Base-by-base conservation (phyloP, 2,113 vertebrate genomes). In the Lamprotornis superbus region DNA sequence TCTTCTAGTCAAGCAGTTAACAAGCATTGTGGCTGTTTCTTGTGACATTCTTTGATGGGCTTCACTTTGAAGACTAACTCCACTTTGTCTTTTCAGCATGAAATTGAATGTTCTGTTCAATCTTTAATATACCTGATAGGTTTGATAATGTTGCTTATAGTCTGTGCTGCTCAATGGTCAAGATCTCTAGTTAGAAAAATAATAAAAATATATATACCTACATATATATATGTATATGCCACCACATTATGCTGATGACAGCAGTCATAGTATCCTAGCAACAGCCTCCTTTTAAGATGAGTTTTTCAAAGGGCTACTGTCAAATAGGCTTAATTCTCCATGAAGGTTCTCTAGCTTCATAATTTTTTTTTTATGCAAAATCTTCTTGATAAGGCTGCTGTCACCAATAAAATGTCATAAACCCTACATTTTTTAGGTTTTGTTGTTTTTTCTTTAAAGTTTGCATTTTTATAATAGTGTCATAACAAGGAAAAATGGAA, bases 201-300 rank as follows among this genome's bases (percentile, higher is more conserved):
- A 39, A 39, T 39, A 39, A 28, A 22, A 16, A 12, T 22, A 14
- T 10, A 50, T 23, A 31, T 15, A 22, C 21, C 47, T 77, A 42
- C n/a, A n/a, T 60, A 13, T n/a, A 13, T n/a, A 6, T 40, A 42
- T 57, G 10, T 39, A 44, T 42, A 39, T 1, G 9, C 73, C 14
- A 46, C 16, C 15, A 42, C 18, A 67, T 92, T 77, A 55, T 7
- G 1, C 50, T 77, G 78, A 85, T 83, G 82, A 47, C 46, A 77
- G 35, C 61, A 59, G 24, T 28, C 81, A 70, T 12, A 42, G 70
- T 95, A 77, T 90, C 94, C 44, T 95, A 95, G 95, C 89, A 95
- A 95, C 63, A 59, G 7, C 21, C 63, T 63, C 50, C 15, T 77
- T 93, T 91, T 74, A 53, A 0, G 0, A 47, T 55, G 55, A 76